Percentiles rank a stretch among this genome's conserved stretches.
phyloP scores from a whole-genome alignment of 1,140 invertebrate genomes.

The Apolygus lucorum region DNA sequence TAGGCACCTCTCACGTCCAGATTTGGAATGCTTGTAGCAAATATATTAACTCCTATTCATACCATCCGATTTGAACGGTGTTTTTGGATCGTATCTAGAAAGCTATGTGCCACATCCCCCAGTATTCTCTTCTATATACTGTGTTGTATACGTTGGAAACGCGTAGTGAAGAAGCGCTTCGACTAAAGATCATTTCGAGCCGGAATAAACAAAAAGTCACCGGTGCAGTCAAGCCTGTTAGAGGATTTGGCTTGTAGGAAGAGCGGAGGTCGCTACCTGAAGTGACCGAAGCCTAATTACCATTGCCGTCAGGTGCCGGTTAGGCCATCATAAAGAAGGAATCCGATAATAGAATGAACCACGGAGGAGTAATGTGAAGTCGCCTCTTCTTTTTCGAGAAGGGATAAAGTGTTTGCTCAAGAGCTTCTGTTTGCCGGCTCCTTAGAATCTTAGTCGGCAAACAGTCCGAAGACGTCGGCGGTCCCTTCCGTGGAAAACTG shows the following conservation, averaged over 20 bases:
- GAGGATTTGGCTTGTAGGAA: neutral
- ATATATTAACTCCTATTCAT: too few relatives aligned
- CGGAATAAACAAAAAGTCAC: neutral
- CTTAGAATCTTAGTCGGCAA: constrained; percentile 11
- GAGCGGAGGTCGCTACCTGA: neutral
- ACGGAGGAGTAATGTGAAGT: neutral
- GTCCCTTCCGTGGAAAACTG: neutral
- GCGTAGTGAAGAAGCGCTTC: neutral
- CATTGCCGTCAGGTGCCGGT: neutral
- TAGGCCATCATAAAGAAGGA: neutral
- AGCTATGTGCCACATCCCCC: too few relatives aligned
- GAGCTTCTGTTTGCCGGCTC: constrained; percentile 10
- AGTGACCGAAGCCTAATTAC: neutral
- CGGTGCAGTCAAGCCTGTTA: neutral
- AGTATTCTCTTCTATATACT: too few relatives aligned
- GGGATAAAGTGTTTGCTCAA: constrained; percentile 2
- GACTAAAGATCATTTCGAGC: neutral
- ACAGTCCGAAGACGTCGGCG: neutral
- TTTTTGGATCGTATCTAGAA: too few relatives aligned
- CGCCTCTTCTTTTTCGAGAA: neutral
- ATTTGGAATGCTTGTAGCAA: too few relatives aligned
- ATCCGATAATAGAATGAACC: constrained; percentile 12
- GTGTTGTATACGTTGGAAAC: too few relatives aligned
- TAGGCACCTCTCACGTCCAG: too few relatives aligned
- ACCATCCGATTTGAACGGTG: too few relatives aligned